Percentiles rank a stretch among this genome's conserved stretches.
phyloP scores from a whole-genome alignment of 1,140 invertebrate species.

The Lamellibrachia luymesi region DNA sequence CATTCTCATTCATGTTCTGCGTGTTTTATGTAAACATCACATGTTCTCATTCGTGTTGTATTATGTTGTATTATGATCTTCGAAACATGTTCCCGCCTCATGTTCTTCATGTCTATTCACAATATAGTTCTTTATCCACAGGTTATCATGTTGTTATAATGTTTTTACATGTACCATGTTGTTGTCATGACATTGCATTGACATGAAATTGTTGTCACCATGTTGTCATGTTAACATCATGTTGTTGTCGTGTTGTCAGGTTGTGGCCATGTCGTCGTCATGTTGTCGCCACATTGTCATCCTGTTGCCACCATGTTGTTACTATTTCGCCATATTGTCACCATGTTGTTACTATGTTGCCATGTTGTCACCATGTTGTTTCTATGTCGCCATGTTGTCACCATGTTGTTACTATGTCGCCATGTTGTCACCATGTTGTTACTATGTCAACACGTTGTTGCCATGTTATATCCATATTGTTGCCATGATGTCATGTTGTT shows the following conservation, averaged over 20 bases:
- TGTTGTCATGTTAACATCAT: not conserved
- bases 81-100: no score
- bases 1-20: no score
- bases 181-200: no score
- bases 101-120: no score
- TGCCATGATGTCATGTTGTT: not conserved
- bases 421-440: not conserved
- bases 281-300: not conserved
- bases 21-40: no score
- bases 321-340: not conserved
- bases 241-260: not conserved
- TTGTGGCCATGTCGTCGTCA: not conserved
- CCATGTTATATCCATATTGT: not conserved
- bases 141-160: not conserved
- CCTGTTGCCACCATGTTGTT: not conserved
- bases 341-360: not conserved
- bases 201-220: not conserved
- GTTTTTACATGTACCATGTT: not conserved
- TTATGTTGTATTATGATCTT: no score
- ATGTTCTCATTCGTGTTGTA: no score
- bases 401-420: no score
- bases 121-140: no score
- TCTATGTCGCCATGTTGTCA: not conserved
- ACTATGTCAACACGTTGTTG: not conserved
- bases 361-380: no score